Evolutionary conservation across 64 coral and sea anemone species (phyloP), one percentile per base, ranked within the genome.

Genomic region (Catalaphyllia jardinei): DNA sequence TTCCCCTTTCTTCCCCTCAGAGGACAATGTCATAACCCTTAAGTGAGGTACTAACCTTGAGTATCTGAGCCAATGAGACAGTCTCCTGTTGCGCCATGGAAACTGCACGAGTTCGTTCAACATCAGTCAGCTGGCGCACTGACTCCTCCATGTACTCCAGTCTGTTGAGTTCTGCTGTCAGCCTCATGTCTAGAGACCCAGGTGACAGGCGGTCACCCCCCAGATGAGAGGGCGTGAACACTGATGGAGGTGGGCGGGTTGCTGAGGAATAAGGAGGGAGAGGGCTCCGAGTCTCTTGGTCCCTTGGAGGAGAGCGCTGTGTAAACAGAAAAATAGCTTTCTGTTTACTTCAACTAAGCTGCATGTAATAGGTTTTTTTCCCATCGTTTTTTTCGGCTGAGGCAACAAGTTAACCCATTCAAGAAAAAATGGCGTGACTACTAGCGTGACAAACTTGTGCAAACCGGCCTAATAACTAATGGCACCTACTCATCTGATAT

Each of bases 91-190:
- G 93, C 7, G 97, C 97, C 22, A 95, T 80, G 3, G 97, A 87
- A 3, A 95, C 91, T 22, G 93, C 86, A 59, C 91, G 79, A 42
- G 97, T 95, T 77, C 91, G 82, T 33, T 95, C 97, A 20, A 99
- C 92, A 55, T 95, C 97, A 24, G 83, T 93, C 83, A 99, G 35
- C 61, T 99, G 97, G 28, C 94, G 77, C 49, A 99, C 97, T 25
- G 97, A 99, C 51, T 95, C 97, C 62, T 99, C 93, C 86, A 99
- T 95, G 73, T 95, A 94, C 73, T 99, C 97, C 11, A 99, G 74
- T 87, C 88, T 76, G 52, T 95, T 94, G n/a, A 95, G 91, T 71
- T 99, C 97, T 46, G 93, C 97, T 78, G 92, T 93, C 62, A 99
- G 65, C 52, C 94, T 89, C 38, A 83, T 55, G 63, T 99, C 90